Base-by-base conservation (phyloP, 2,888 invertebrate species). In the Hirtodrosophila alboralis region DNA sequence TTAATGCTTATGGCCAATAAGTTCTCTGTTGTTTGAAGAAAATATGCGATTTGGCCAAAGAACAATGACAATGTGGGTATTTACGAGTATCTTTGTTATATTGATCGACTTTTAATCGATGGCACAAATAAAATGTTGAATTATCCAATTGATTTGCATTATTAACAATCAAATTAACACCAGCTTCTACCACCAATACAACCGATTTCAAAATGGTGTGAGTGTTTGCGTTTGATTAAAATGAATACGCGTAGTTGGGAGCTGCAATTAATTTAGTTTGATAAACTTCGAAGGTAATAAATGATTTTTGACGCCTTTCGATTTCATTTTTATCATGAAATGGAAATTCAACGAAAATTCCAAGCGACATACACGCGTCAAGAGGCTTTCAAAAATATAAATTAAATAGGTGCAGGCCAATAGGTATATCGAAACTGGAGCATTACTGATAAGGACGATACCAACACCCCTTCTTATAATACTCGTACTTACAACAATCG, bases 71-170 rank as follows among this genome's bases (percentile, higher is more conserved):
- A 36, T 23, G 4, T 3, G 2, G 5, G 1, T 23, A 23, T 23
- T 23, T 23, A 23, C 23, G 23, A 23, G 23, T 23, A 6, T 23
- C 1, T 21, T 21, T 21, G 18, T 21, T 21, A 27, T 62, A 84
- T 73, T 64, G 64, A 76, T 65, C 44, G 57, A 21, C 37, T 57
- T 60, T 51, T 57, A 80, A 63, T 68, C 74, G 79, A 71, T 76
- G 77, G 47, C 74, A 77, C 78, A 74, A 71, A 77, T 84, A 49
- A 79, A 75, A 54, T 65, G 74, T 84, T 74, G 56, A 74, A 71
- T 81, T 71, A 52, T 36, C 49, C 44, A 54, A 64, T 68, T 54
- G 47, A 47, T 49, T 43, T 52, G 57, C 59, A 68, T 48, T 63
- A 63, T 59, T 59, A 45, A 63, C 27, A 37, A 40, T 53, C 57